Evolutionary conservation across 2,888 invertebrate genomes (phyloP).

Genomic region (Athalia circularis): DNA sequence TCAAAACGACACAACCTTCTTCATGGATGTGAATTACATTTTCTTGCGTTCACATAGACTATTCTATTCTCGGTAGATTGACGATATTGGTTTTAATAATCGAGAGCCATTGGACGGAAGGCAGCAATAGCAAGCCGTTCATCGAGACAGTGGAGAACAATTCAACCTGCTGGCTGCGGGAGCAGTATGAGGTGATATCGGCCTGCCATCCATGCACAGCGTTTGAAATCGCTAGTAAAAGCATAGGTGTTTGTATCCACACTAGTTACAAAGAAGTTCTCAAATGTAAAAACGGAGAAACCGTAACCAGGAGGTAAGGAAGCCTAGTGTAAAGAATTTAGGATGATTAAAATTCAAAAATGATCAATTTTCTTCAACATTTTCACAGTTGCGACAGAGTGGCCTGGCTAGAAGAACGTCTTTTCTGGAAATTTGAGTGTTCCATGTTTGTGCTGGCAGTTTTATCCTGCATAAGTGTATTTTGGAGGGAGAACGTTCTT

Average conservation of each 20-base stretch:
- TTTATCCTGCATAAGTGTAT: constrained; percentile 75
- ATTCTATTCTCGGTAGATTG: constrained; percentile 76
- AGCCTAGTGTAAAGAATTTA: background rate
- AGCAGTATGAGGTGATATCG: constrained; percentile 82
- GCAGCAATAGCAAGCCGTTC: constrained; percentile 79
- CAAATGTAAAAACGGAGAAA: constrained; percentile 87
- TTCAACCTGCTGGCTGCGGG: constrained; percentile 85
- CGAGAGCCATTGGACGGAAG: constrained; percentile 85
- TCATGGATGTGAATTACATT: background rate
- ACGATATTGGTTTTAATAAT: constrained; percentile 88
- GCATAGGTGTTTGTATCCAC: constrained; percentile 87
- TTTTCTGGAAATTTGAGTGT: constrained; percentile 89
- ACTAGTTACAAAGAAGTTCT: constrained; percentile 90
- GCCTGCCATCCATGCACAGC: constrained; percentile 92
- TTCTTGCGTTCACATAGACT: background rate
- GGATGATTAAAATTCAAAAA: constrained; percentile 25
- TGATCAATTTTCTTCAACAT: constrained; percentile 14
- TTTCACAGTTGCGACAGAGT: constrained; percentile 88
- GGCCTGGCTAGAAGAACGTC: constrained; percentile 88
- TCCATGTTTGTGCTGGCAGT: constrained; percentile 81
- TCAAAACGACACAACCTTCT: background rate
- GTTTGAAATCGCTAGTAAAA: constrained; percentile 89
- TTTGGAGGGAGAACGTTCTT: constrained; percentile 69
- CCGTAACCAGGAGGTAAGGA: constrained; percentile 83
- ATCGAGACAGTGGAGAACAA: constrained; percentile 82